Evolutionary conservation across 2,797 vertebrate species (phyloP).

Genomic region (Pristis pectinata): DNA sequence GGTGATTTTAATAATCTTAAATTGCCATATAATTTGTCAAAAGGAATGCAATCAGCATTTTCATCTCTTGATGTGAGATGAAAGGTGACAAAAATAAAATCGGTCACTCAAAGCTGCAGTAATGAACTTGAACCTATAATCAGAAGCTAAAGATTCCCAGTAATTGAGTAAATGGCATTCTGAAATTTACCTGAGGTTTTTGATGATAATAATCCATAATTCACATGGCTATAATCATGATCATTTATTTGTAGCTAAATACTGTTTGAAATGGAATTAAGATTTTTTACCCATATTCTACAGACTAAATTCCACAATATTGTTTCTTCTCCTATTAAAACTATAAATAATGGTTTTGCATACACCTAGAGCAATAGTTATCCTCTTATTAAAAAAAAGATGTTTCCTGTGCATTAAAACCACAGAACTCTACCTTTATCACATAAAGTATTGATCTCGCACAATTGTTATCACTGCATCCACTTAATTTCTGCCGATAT

Average conservation of each 20-base stretch:
- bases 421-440: not conserved
- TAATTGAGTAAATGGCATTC: not conserved
- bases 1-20: not conserved
- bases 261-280: not conserved
- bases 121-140: not conserved
- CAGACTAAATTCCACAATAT: not conserved
- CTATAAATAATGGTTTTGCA: not conserved
- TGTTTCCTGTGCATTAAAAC: not conserved
- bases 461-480: not conserved
- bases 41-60: not conserved
- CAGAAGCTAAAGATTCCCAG: not conserved
- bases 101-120: not conserved
- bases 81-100: not conserved
- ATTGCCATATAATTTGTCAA: not conserved
- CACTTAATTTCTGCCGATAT: no score
- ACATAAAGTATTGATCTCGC: not conserved
- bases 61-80: not conserved
- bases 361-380: not conserved
- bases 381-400: not conserved
- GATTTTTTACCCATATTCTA: not conserved
- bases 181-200: not conserved
- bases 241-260: not conserved
- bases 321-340: not conserved
- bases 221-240: not conserved
- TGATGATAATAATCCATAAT: not conserved